Evolutionary conservation across 2,888 invertebrate genomes (phyloP), one percentile per base, ranked within the genome.

Genomic region (Dorcus hopei): DNA sequence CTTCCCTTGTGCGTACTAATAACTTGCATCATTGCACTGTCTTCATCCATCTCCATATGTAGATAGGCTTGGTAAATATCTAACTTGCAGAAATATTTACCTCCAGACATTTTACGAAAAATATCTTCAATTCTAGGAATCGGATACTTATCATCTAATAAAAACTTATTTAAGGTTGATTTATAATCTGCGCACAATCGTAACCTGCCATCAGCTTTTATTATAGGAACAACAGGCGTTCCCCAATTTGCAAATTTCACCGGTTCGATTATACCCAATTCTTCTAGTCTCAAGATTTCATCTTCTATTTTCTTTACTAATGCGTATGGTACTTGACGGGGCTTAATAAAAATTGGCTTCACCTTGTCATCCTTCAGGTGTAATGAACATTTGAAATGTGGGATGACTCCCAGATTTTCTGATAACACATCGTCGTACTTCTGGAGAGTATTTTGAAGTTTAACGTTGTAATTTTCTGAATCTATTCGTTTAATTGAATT

Each of bases 161-260:
- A 14, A 66, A 54, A n/a, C 75, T 7, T 80, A 79, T 52, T 59
- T 41, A 57, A 41, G 3, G 49, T 60, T 9, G 19, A 43, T 26
- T 53, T 54, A 41, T 42, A 65, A 2, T 41, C 58, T 9, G 58
- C 54, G n/a, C 50, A 54, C 38, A 14, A 14, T 1, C 14, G 14
- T 1, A 14, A 14, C 14, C 1, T 14, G 14, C 14, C 14, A 14
- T 14, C 14, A 14, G 14, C 1, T 14, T 14, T 14, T 1, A 14
- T 14, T 14, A 14, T 14, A 1, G 14, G 14, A 14, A 14, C 14
- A 14, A 14, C 14, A 14, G n/a, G n/a, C 14, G 61, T 59, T 19
- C 59, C 57, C 50, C 54, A 59, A 47, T 41, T 38, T 39, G 57
- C 45, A 45, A 51, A 23, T 9, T 23, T 43, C 9, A 55, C 42